These are phyloP conservation scores for Prochilodus magdalenae DNA, from an alignment of 2,113 vertebrate genomes.

Conservation along the genomic window DNA sequence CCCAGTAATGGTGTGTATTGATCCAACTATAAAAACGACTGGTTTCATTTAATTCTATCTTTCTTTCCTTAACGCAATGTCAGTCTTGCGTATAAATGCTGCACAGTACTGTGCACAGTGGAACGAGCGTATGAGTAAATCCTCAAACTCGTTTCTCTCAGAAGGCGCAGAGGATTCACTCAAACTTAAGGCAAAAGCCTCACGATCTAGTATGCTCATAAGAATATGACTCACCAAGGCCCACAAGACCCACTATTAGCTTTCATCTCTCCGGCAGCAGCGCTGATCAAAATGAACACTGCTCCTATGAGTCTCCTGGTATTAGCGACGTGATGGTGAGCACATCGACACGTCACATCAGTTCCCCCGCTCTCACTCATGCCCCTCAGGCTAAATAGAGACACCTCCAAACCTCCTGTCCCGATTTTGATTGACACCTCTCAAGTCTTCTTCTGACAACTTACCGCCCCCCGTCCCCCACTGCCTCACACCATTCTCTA, in stretches of 20 bases:
- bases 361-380: conserved; percentile 42
- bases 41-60: no score
- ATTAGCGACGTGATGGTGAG: conserved; percentile 58
- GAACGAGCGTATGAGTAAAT: neutral
- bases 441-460: conserved; percentile 54
- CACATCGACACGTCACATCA: conserved; percentile 60
- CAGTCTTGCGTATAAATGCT: neutral
- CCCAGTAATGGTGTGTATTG: no score
- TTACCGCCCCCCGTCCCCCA: conserved; percentile 21
- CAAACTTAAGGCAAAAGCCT: conserved; percentile 19
- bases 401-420: conserved; percentile 50
- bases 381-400: conserved; percentile 57
- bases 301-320: conserved; percentile 56
- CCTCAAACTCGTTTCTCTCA: neutral
- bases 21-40: neutral
- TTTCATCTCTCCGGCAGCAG: conserved; percentile 38
- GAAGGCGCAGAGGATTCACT: neutral
- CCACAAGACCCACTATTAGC: conserved; percentile 30
- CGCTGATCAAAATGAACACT: conserved; percentile 41
- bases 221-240: conserved; percentile 11
- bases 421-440: conserved; percentile 52
- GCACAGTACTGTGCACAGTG: neutral
- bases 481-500: conserved; percentile 15
- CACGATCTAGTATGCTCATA: neutral
- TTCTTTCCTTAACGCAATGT: neutral